Base-by-base conservation (phyloP, 1,140 invertebrate genomes). In the Hylaeus volcanicus region DNA sequence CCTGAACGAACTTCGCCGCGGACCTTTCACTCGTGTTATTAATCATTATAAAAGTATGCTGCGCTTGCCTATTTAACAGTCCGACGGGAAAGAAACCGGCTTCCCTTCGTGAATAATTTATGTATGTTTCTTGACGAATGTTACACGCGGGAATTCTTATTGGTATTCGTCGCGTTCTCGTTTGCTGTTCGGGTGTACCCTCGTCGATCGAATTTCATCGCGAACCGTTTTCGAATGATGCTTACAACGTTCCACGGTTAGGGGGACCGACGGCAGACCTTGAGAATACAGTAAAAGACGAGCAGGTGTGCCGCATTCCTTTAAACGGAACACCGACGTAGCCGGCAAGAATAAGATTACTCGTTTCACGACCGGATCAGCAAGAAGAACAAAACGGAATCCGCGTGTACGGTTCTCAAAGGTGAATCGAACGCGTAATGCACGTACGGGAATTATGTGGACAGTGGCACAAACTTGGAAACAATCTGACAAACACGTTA, bases 21-120 rank as follows among this genome's bases (percentile, higher is more conserved):
- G 41, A 80, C 85, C 85, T 86, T 86, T 86, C 85, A 83, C 85
- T 86, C 81, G 85, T 86, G 83, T 86, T 70, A 74, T 86, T 86
- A 86, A 86, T 86, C 85, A 86, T 63, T 71, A 68, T 6, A 39
- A 26, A 74, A 58, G 61, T 70, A 73, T 79, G 84, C 64, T 61
- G 73, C 78, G 77, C 82, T 85, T 84, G 71, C 75, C 68, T 86
- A 86, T 86, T 82, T 73, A 58, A 64, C 73, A 61, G 74, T 60
- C 74, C 55, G 43, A 48, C 58, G 48, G 51, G 58, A 58, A 51
- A 56, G 58, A 58, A 82, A 81, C 84, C 79, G 79, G 80, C 61
- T 76, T 65, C 11, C 41, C 41, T 14, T 61, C 53, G 60, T 37
- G 45, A 66, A 84, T 64, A 37, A 80, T 48, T 48, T 48, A 48